These are phyloP conservation scores for Syncerus caffer DNA, from an alignment of 2,797 vertebrate species.

Conservation along the genomic window DNA sequence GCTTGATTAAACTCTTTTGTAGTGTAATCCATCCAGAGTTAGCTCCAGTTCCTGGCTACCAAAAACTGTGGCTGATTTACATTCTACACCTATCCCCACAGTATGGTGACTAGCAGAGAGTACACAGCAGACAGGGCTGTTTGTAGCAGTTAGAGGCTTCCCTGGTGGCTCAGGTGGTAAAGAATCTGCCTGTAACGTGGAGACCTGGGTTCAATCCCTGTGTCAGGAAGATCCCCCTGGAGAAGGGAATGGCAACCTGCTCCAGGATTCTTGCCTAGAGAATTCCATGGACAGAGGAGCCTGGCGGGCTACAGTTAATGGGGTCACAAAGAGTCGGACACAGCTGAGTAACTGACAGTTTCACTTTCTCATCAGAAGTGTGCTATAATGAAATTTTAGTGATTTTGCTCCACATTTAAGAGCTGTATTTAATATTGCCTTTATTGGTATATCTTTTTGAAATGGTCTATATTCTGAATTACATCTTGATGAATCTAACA, in stretches of 20 bases:
- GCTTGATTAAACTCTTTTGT: not conserved
- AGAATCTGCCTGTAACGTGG: not conserved
- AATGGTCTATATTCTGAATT: not conserved
- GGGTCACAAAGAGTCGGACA: not conserved
- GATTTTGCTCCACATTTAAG: not conserved
- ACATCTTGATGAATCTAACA: not conserved
- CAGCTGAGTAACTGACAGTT: not conserved
- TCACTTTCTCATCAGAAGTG: not conserved
- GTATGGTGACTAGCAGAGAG: not conserved
- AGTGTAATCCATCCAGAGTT: not conserved
- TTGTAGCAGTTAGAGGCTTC: not conserved
- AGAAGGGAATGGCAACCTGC: not conserved
- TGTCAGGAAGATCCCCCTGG: not conserved
- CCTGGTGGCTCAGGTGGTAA: not conserved
- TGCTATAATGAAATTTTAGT: not conserved
- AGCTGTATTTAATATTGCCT: not conserved
- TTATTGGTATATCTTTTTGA: not conserved
- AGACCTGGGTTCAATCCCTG: accelerated
- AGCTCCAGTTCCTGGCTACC: not conserved
- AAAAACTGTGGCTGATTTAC: not conserved
- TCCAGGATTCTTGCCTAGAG: not conserved
- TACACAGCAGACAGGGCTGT: no score
- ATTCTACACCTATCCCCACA: not conserved
- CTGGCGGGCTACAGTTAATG: not conserved
- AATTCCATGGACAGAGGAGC: not conserved